A percentile compares a stretch with the other conserved stretches of the same genome.
Evolutionary conservation across 2,113 vertebrate species (phyloP).

Genomic region (Corynorhinus townsendii): DNA sequence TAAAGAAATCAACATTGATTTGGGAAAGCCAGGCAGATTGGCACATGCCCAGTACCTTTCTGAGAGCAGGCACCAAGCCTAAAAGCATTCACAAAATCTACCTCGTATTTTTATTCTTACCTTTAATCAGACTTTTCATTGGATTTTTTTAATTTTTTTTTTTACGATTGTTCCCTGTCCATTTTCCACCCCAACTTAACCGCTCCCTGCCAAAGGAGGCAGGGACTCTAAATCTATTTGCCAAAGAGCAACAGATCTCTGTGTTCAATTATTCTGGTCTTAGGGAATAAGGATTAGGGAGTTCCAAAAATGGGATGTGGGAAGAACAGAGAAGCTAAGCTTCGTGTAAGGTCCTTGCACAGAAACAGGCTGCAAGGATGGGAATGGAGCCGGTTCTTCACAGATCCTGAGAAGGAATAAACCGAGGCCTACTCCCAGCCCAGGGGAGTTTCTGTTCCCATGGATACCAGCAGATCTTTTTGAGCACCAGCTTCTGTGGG

Average conservation of each 20-base stretch:
- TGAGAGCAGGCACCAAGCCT: constrained; percentile 34
- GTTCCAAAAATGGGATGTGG: constrained; percentile 32
- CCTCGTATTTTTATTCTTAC: constrained; percentile 50
- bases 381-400: constrained; percentile 1
- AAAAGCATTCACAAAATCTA: constrained; percentile 44
- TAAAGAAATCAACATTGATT: constrained; percentile 2
- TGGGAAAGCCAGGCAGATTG: not conserved
- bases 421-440: not conserved
- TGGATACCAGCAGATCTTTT: not conserved
- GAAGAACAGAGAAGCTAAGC: not conserved
- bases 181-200: not conserved
- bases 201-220: not conserved
- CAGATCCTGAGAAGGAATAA: not conserved
- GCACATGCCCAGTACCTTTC: constrained; percentile 34
- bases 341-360: constrained; percentile 24
- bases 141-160: not conserved
- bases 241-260: constrained; percentile 29
- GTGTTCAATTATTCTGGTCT: constrained; percentile 33
- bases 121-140: constrained; percentile 42
- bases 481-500: not conserved
- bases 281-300: not conserved
- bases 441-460: not conserved
- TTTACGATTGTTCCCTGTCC: constrained; percentile 36
- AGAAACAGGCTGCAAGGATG: constrained; percentile 30
- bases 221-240: not conserved